These are phyloP conservation scores for Cyanoliseus patagonus DNA, from an alignment of 2,113 vertebrate species.

Conservation along the genomic window DNA sequence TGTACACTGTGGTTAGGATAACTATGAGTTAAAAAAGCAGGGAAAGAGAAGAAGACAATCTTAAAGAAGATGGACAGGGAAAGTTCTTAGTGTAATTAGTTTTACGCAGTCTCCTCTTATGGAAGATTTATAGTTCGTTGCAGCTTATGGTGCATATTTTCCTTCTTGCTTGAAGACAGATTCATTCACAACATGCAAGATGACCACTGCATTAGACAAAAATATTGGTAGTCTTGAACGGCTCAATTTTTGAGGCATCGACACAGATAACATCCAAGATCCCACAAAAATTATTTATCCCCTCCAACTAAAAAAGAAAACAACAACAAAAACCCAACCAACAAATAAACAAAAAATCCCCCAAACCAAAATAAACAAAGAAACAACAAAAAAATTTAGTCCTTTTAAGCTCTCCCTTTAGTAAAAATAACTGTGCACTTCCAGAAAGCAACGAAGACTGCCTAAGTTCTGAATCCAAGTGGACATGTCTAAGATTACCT, in stretches of 20 bases:
- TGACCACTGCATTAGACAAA: background rate
- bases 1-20: background rate
- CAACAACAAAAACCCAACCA: too few relatives aligned
- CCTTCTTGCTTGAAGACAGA: background rate
- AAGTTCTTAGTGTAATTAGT: background rate
- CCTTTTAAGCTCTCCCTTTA: background rate
- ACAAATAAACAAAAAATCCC: background rate
- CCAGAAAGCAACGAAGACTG: background rate
- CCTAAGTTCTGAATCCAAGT: background rate
- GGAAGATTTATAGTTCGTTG: background rate
- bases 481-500: background rate
- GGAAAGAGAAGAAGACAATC: background rate
- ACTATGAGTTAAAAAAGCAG: background rate
- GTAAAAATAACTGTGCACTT: background rate
- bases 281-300: background rate
- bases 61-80: background rate
- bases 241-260: background rate
- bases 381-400: background rate
- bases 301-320: background rate
- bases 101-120: background rate
- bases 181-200: background rate
- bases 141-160: background rate
- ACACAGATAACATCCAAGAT: background rate
- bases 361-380: background rate
- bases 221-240: background rate